Base-by-base conservation (phyloP, 1,140 invertebrate species). In the Kradibia gibbosae region DNA sequence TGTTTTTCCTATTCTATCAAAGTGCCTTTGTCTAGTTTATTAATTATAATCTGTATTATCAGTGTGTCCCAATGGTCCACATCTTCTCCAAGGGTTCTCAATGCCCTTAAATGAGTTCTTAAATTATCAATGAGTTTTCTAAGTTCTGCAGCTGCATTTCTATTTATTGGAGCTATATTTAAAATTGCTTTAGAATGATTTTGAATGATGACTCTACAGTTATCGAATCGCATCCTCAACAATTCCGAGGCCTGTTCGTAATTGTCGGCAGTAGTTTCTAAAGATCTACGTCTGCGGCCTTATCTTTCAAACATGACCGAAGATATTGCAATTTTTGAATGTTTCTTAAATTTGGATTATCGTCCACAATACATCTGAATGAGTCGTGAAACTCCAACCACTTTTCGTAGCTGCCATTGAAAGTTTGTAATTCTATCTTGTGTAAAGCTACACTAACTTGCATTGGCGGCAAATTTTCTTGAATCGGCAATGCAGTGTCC, bases 291-390 rank as follows among this genome's bases (percentile, higher is more conserved):
- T 28, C 3, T 13, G 22, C 36, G 5, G 65, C 65, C 22, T 70
- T 22, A 7, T 42, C 31, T 70, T 70, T 70, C 42, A 70, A 70
- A 70, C 31, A 36, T 3, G 65, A 70, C 10, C 31, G 34, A 20
- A 70, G 42, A 70, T 70, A 39, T 20, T 70, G 65, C 36, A 70
- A 42, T 65, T 65, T 65, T 31, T 65, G 60, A 28, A 10, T 73
- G 31, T 70, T n/a, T n/a, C 34, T 70, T 31, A 22, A 42, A 42
- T n/a, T 36, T 42, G 65, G 20, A 39, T 70, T 70, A 13, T 70
- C 36, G 65, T 70, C 34, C 17, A 70, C 34, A 31, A 42, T 70
- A 3, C 17, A 3, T 3, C 3, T 5, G 36, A 70, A 70, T 39
- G 65, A 17, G 34, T 70, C 65, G 22, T 42, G 65, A 42, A 70